Percentiles rank a stretch among this genome's conserved stretches.
Evolutionary conservation across 2,888 invertebrate species (phyloP).

Genomic region (Microplitis manilae): DNA sequence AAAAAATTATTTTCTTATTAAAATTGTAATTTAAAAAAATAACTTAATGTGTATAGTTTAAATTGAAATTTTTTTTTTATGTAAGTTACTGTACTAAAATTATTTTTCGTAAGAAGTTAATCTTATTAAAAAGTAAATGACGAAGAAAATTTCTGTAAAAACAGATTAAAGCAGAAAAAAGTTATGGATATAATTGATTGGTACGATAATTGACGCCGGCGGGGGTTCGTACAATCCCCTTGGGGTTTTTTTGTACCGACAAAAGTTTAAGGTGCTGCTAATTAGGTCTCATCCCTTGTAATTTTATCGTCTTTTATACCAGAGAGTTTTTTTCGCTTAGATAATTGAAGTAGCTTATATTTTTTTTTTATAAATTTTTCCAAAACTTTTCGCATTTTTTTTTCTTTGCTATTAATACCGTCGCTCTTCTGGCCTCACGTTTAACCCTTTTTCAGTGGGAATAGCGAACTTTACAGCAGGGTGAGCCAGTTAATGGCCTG

Average conservation of each 20-base stretch:
- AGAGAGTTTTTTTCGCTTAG: neutral
- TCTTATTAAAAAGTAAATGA: neutral
- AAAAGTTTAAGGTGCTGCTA: neutral
- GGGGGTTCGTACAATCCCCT: neutral
- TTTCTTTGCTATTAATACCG: conserved; percentile 1
- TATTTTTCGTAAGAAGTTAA: neutral
- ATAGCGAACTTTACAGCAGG: conserved; percentile 18
- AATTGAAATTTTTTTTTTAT: neutral
- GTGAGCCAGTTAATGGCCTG: conserved; percentile 22
- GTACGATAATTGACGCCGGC: neutral
- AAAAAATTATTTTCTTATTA: too few species aligned
- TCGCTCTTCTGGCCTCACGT: neutral
- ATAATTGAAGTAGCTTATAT: neutral
- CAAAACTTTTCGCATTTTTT: neutral
- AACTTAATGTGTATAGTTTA: too few species aligned
- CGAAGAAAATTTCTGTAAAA: neutral
- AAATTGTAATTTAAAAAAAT: too few species aligned
- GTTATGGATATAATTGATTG: neutral
- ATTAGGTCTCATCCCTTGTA: neutral
- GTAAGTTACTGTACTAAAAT: neutral
- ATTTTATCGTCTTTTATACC: neutral
- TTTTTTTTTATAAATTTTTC: neutral
- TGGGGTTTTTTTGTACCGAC: neutral
- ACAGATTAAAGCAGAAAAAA: neutral
- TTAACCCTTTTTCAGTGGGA: conserved; percentile 1